Percentiles rank a stretch among this genome's conserved stretches.
Conservation (phyloP, 2,113 vertebrate species). For the Bungarus multicinctus region DNA sequence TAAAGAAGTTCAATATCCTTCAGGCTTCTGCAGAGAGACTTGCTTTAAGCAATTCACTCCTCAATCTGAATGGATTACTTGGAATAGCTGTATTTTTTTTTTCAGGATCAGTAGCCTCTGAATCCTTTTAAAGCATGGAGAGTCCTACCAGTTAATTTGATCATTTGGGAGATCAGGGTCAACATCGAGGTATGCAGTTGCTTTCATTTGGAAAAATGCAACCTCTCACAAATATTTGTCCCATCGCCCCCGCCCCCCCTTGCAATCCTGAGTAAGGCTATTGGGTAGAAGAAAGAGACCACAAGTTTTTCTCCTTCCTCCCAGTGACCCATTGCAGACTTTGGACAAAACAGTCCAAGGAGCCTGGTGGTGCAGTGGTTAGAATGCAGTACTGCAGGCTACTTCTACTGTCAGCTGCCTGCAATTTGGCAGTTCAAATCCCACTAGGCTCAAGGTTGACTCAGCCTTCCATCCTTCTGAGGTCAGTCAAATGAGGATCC, state of each 20-base stretch:
- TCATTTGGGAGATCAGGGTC: background rate
- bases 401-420: too few relatives aligned
- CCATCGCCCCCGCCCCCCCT: background rate
- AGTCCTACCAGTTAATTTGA: background rate
- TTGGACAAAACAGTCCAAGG: too few relatives aligned
- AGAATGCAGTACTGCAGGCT: too few relatives aligned
- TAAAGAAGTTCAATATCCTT: background rate
- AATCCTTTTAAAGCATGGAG: background rate
- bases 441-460: too few relatives aligned
- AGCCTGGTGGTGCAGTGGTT: too few relatives aligned
- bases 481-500: too few relatives aligned
- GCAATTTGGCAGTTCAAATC: too few relatives aligned
- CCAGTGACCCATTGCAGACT: background rate
- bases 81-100: background rate
- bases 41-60: background rate
- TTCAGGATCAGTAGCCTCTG: background rate
- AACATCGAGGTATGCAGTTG: background rate
- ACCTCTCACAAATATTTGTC: background rate
- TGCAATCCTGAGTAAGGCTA: background rate
- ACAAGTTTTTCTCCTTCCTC: background rate
- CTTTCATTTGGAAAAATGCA: background rate
- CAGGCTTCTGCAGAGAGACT: background rate
- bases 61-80: background rate
- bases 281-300: background rate
- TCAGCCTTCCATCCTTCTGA: too few relatives aligned